Base-by-base conservation (phyloP, 2,113 vertebrate species). In the Pelecanoides urinatrix region DNA sequence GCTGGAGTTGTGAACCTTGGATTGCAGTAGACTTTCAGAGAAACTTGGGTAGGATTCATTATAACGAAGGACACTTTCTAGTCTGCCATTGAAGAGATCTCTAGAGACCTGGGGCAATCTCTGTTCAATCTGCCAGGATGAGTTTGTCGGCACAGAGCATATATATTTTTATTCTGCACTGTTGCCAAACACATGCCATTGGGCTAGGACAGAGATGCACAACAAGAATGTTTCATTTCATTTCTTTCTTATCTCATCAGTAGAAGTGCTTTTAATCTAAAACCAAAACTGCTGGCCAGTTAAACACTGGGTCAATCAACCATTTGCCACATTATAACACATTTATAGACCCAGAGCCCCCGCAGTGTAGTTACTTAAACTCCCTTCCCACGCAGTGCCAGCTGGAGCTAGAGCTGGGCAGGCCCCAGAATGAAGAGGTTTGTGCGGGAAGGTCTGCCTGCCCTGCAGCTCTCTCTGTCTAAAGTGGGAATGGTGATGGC, bases 131-230 rank as follows among this genome's bases (percentile, higher is more conserved):
- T 97, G 96, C 78, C 95, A 94, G 86, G 66, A 88, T 87, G 94
- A 92, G 84, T 97, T 96, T 82, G 85, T 94, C 89, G 96, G 50
- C 53, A 49, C 38, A 92, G 62, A 76, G 38, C 59, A 56, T 65
- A 73, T 94, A 29, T 94, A 93, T 96, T 85, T 95, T 95, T 94
- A 49, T 91, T 96, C 92, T 94, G 58, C 25, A 5, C 49, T 84
- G 72, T 88, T 95, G 89, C 92, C 89, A 95, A 76, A 85, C 58
- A 82, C 91, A 59, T 80, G 81, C 81, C 50, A 61, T 52, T 90
- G 84, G 3, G 1, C 91, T 75, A 66, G 53, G 75, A 44, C 76
- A 72, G 79, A 88, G 75, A 78, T 59, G 44, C 62, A 68, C 55
- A 67, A 44, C 55, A 70, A 61, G 63, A 77, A 73, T 45, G 71